These are phyloP conservation scores for Chelmon rostratus DNA, from an alignment of 2,797 vertebrate genomes.

Conservation along the genomic window DNA sequence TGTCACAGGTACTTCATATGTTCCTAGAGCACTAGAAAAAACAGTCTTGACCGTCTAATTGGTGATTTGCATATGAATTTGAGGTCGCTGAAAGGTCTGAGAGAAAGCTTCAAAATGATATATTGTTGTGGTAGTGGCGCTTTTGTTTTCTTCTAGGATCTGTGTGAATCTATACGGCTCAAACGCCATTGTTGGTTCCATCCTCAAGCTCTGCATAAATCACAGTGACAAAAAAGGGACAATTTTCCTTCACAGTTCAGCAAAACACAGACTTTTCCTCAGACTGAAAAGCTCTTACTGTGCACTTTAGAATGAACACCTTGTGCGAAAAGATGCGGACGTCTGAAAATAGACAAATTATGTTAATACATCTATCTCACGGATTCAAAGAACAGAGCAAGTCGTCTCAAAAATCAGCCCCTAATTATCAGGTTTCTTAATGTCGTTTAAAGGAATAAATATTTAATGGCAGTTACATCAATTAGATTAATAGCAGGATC, in stretches of 20 bases:
- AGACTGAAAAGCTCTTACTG: neutral
- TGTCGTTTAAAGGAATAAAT: slow-evolving; percentile 44
- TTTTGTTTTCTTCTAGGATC: slow-evolving; percentile 26
- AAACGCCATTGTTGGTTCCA: neutral
- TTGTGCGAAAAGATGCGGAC: neutral
- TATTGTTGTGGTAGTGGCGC: no score
- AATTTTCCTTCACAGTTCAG: slow-evolving; percentile 13
- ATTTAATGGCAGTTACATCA: slow-evolving; percentile 52
- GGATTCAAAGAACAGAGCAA: neutral
- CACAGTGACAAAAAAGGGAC: slow-evolving; percentile 51
- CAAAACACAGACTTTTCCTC: slow-evolving; percentile 19
- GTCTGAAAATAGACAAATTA: slow-evolving; percentile 6
- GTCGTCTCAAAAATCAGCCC: neutral
- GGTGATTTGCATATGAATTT: slow-evolving; percentile 12
- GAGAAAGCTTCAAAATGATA: slow-evolving; percentile 30
- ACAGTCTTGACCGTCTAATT: neutral
- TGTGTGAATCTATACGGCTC: slow-evolving; percentile 24
- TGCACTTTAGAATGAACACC: neutral
- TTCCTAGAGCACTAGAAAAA: neutral
- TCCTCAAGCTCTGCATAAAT: slow-evolving; percentile 58
- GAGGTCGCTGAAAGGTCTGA: neutral
- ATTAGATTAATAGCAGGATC: slow-evolving; percentile 47
- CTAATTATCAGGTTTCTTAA: slow-evolving; percentile 49
- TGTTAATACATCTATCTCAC: neutral
- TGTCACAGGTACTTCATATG: neutral